These are phyloP conservation scores for Aptenodytes patagonicus DNA, from an alignment of 2,113 vertebrate genomes.

Conservation along the genomic window DNA sequence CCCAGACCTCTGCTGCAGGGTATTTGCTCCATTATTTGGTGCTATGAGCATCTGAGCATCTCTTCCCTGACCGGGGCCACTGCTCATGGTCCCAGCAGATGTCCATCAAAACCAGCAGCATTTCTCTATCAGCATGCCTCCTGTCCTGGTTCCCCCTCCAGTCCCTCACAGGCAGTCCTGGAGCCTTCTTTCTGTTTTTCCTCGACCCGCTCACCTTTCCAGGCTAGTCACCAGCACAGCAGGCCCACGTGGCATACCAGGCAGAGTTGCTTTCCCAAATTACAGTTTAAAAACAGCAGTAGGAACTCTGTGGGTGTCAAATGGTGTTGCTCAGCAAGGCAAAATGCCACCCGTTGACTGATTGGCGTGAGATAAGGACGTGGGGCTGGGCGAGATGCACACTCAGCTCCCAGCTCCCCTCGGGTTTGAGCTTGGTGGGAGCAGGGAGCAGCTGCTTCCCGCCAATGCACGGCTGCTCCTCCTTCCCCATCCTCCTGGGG, in stretches of 20 bases:
- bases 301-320: background rate
- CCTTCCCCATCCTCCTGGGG: background rate
- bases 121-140: background rate
- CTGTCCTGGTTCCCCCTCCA: background rate
- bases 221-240: background rate
- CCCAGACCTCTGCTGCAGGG: background rate
- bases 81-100: fast-evolving
- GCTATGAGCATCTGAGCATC: background rate
- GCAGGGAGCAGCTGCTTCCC: background rate
- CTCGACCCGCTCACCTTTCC: fast-evolving
- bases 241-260: fast-evolving
- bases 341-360: fast-evolving
- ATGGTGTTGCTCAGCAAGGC: background rate
- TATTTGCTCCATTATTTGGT: background rate
- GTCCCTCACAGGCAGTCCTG: background rate
- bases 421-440: background rate
- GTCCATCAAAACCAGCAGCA: background rate
- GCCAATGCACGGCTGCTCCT: background rate
- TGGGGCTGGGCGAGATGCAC: fast-evolving
- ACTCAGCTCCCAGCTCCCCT: background rate
- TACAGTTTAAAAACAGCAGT: background rate
- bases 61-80: background rate
- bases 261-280: background rate
- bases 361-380: background rate
- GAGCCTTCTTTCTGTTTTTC: background rate